These are phyloP conservation scores for Agrotis ipsilon DNA, from an alignment of 2,888 invertebrate genomes.

Conservation along the genomic window DNA sequence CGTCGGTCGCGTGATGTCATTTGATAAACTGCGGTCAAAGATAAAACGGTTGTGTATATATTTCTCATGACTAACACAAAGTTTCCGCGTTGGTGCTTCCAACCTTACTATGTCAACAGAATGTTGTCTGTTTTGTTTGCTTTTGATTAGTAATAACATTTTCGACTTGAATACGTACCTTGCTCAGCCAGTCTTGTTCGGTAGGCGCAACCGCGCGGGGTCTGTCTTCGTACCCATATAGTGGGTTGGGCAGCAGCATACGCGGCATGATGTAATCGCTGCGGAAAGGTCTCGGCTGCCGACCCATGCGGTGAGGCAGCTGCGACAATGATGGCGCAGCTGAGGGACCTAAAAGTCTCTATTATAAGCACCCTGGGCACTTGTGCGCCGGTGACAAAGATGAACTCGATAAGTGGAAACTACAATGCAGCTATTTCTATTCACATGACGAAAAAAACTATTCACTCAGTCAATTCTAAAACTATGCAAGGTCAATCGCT, in stretches of 20 bases:
- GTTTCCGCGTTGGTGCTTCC: conserved; percentile 18
- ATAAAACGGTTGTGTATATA: conserved; percentile 25
- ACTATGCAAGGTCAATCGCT: conserved; percentile 37
- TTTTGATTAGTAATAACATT: not conserved
- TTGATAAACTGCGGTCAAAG: conserved; percentile 29
- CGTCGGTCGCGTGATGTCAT: conserved; percentile 17
- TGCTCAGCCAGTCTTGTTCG: conserved; percentile 73
- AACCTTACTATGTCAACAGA: not conserved
- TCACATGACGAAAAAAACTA: conserved; percentile 8
- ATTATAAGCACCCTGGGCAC: conserved; percentile 19
- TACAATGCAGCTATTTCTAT: conserved; percentile 22
- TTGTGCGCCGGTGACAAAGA: not conserved
- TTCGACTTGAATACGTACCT: conserved; percentile 62
- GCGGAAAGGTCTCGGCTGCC: conserved; percentile 52
- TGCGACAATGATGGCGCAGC: conserved; percentile 51
- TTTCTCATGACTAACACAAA: not conserved
- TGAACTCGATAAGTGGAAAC: not conserved
- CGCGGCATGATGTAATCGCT: conserved; percentile 70
- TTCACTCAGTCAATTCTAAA: conserved; percentile 5
- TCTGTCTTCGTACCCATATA: conserved; percentile 67
- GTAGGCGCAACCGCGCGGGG: conserved; percentile 46
- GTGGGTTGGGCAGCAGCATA: conserved; percentile 65
- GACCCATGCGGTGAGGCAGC: conserved; percentile 34
- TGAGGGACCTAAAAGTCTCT: conserved; percentile 57
- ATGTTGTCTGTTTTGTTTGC: conserved; percentile 9